Conservation (phyloP, 2,113 vertebrate species). For the Gopherus evgoodei region DNA sequence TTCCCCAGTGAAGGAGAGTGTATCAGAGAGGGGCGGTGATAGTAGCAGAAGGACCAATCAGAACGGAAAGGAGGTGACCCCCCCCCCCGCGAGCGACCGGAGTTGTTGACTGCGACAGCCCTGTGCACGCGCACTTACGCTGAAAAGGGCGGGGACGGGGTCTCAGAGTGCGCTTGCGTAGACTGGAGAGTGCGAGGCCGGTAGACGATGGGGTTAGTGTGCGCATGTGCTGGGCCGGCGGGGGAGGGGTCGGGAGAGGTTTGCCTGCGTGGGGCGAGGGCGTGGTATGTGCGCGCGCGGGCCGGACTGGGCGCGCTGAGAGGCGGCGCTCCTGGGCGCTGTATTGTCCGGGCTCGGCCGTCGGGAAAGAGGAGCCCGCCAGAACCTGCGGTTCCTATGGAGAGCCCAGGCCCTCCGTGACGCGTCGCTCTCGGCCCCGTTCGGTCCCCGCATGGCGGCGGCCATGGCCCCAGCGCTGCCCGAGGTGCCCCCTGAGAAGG, state of each 20-base stretch:
- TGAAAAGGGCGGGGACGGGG: background rate
- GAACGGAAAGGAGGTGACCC: background rate
- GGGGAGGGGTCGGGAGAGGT: background rate
- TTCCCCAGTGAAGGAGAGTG: fast-evolving
- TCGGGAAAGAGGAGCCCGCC: fast-evolving
- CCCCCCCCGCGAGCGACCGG: no score
- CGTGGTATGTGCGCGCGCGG: no score
- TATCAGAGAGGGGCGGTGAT: background rate
- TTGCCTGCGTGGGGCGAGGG: no score
- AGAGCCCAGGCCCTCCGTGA: background rate
- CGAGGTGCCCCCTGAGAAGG: background rate
- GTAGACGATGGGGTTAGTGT: no score
- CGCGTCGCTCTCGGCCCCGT: background rate
- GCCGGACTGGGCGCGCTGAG: background rate
- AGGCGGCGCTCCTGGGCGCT: no score
- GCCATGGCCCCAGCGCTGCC: background rate
- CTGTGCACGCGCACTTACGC: background rate
- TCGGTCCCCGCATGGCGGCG: background rate
- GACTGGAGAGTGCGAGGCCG: no score
- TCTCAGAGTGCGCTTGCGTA: background rate
- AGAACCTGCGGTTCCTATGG: background rate
- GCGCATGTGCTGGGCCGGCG: background rate
- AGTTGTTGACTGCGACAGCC: background rate
- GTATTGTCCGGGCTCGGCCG: background rate
- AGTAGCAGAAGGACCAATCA: background rate